Conservation (phyloP, 2,888 invertebrate species). For the Polyommatus icarus region DNA sequence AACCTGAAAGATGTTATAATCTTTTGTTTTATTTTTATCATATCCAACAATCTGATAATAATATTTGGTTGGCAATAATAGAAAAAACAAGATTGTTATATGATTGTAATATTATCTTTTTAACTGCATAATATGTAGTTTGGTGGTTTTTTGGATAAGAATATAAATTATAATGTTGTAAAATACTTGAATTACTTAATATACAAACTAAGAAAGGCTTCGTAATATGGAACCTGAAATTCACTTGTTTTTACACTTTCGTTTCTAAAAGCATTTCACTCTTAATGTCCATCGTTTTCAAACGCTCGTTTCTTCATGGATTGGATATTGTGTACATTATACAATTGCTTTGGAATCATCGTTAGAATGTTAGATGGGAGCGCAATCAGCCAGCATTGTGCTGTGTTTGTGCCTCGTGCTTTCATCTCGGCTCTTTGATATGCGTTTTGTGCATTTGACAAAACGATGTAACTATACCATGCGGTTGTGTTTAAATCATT, state of each 20-base stretch:
- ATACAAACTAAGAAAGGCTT: too few species aligned
- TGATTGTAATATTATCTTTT: too few species aligned
- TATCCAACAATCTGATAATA: too few species aligned
- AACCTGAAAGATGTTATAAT: too few species aligned
- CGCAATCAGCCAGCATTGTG: slow-evolving; percentile 9
- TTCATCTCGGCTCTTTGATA: slow-evolving; percentile 18
- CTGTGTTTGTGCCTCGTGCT: slow-evolving; percentile 13
- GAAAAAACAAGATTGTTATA: too few species aligned
- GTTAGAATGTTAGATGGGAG: slow-evolving; percentile 17
- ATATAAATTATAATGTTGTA: too few species aligned
- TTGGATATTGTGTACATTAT: slow-evolving; percentile 11
- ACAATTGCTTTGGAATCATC: slow-evolving; percentile 17
- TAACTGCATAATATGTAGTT: too few species aligned
- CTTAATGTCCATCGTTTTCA: neutral
- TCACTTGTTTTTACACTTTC: neutral
- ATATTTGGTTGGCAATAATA: too few species aligned
- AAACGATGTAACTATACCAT: neutral
- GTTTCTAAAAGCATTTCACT: neutral
- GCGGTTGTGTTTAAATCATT: neutral
- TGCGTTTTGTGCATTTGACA: slow-evolving; percentile 20
- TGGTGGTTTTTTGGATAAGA: too few species aligned
- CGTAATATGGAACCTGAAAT: too few species aligned
- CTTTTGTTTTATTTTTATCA: too few species aligned
- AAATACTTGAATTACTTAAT: too few species aligned
- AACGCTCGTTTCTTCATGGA: neutral